phyloP scores from a whole-genome alignment of 2,888 invertebrate species.

The Criorhina ranunculi region DNA sequence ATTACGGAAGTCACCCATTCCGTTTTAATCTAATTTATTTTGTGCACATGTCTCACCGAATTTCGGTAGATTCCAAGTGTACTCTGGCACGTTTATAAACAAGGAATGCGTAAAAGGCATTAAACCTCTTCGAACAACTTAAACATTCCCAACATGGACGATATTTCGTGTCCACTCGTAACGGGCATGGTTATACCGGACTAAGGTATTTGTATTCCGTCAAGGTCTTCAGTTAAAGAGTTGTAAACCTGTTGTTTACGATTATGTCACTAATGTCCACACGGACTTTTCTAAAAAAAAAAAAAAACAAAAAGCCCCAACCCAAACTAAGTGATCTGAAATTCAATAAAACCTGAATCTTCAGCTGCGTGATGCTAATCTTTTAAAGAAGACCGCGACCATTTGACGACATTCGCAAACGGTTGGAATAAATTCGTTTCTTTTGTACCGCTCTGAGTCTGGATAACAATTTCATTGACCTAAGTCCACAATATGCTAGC shows the following conservation, averaged over 20 bases:
- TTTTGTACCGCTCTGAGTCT: not conserved
- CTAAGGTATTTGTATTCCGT: not conserved
- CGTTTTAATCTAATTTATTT: not conserved
- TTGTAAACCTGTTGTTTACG: not conserved
- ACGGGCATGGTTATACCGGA: not conserved
- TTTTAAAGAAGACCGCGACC: not conserved
- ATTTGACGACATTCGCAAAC: constrained; percentile 2
- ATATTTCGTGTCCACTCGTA: not conserved
- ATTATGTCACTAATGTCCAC: constrained; percentile 15
- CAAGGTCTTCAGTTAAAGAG: not conserved
- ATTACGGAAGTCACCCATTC: constrained; percentile 21
- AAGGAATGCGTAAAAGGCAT: constrained; percentile 6
- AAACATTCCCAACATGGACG: constrained; percentile 1
- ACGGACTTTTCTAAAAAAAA: not conserved
- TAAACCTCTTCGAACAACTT: constrained; percentile 1
- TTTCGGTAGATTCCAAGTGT: not conserved
- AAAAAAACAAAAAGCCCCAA: too few relatives aligned
- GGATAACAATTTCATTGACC: not conserved
- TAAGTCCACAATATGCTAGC: not conserved
- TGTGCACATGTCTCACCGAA: not conserved
- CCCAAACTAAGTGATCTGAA: not conserved
- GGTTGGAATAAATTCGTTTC: not conserved
- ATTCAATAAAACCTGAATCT: constrained; percentile 9
- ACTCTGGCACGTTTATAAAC: not conserved
- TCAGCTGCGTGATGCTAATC: not conserved